These are phyloP conservation scores for Fissipunctia ypsillon DNA, from an alignment of 2,888 invertebrate species.

Conservation along the genomic window DNA sequence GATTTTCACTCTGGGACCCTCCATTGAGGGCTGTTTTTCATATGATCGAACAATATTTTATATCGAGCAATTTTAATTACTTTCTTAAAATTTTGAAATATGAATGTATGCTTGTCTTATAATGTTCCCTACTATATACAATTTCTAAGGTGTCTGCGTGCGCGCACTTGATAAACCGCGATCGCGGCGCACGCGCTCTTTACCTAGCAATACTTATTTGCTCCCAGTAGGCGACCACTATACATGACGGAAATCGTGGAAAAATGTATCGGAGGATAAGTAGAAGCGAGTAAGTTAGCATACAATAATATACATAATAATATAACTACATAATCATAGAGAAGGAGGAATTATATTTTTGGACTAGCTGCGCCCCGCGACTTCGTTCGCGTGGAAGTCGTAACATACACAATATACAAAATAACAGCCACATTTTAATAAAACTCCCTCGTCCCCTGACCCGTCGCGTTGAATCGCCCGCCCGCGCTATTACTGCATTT, in stretches of 20 bases:
- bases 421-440: too few species aligned
- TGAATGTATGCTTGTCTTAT: not conserved
- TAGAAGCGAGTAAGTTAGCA: not conserved
- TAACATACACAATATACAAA: too few species aligned
- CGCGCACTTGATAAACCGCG: slow-evolving; percentile 44
- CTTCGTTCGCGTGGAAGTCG: too few species aligned
- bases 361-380: too few species aligned
- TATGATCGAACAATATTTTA: not conserved
- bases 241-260: slow-evolving; percentile 32
- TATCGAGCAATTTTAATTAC: not conserved
- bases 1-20: not conserved
- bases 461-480: too few species aligned
- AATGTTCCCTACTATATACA: not conserved
- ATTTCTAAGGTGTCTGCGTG: slow-evolving; percentile 23
- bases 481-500: too few species aligned
- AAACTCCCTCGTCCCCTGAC: too few species aligned
- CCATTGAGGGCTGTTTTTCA: not conserved
- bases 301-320: too few species aligned
- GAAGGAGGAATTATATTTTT: not conserved
- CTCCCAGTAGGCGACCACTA: not conserved
- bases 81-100: too few species aligned
- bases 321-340: not conserved
- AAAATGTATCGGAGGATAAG: not conserved
- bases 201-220: slow-evolving; percentile 26
- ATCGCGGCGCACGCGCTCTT: slow-evolving; percentile 35